Base-by-base conservation (phyloP, 2,797 vertebrate species). In the Gallinago solitaria region DNA sequence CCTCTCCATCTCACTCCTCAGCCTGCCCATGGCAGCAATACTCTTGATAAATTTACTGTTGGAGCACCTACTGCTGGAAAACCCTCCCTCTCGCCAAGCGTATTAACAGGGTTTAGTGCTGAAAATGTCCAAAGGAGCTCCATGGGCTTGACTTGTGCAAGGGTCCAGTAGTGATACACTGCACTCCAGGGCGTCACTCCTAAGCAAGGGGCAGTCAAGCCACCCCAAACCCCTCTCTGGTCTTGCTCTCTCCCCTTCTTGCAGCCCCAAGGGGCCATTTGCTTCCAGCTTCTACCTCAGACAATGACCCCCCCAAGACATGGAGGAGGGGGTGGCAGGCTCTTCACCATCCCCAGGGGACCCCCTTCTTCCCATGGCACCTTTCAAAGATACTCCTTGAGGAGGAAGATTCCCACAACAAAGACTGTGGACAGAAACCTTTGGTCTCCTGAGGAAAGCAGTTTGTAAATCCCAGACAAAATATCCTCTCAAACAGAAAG, bases 351-450 rank as follows among this genome's bases (percentile, higher is more conserved):
- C 11, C 41, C 21, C 20, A 33, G 39, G 73, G n/a, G 3, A 59
- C 10, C 12, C 39, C 8, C 25, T 76, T 41, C 27, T 81, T 60
- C 64, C 68, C 56, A 14, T 0, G 0, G 8, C 2, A 3, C 43
- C 47, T 78, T 74, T 83, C 57, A 71, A 68, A 88, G 45, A 70
- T 3, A 9, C 12, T 60, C 8, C 51, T 9, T 2, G 0, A 68
- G 54, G 47, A 78, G 23, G 8, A 83, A 2, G n/a, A 69, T 57
- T 54, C 27, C 32, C 19, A 3, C 8, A 9, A 2, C 12, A 39
- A 89, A 70, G 63, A 45, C 51, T 25, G 37, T 0, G 6, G 43
- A 21, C 6, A 57, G 24, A 15, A 80, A 70, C 28, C 24, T 50
- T 50, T 41, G 12, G 20, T 39, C 32, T 76, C 20, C 33, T 33